Evolutionary conservation across 1,140 invertebrate genomes (phyloP), one percentile per base, ranked within the genome.

Genomic region (Danaus plexippus): DNA sequence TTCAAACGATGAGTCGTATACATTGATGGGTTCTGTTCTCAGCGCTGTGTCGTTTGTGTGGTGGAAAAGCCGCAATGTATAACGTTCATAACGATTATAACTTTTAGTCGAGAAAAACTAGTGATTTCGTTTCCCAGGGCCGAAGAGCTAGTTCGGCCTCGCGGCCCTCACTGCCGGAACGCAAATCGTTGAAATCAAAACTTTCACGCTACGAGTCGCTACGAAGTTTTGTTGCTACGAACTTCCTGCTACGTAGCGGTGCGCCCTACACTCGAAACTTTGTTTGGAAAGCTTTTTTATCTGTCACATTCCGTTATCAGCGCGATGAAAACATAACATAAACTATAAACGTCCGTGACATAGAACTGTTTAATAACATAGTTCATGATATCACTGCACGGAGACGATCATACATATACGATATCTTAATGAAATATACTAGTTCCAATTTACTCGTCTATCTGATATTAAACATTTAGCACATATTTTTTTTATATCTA

Each of bases 171-270:
- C 71, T 71, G 73, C 79, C 76, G 74, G 79, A 80, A 78, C 78
- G 74, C 80, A 83, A 85, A 85, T 87, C 81, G 83, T 87, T 85
- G 83, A 85, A 87, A 85, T 87, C 81, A 87, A 85, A 83, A 85
- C 83, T 86, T 86, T 86, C 83, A 85, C 83, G 81, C 83, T 85
- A 85, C 81, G 77, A 72, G 78, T 72, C 81, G 81, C 83, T 86
- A 86, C 83, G 80, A 86, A 85, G 80, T 86, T 86, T 84, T 81
- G 80, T 77, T 71, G 81, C 81, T 87, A 85, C 84, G 75, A 84
- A 85, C 84, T 87, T 87, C 81, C 84, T 85, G 81, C 84, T 87
- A 87, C 83, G 78, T 73, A 64, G 48, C 65, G 61, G 75, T 80
- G 78, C 75, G 73, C 73, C 73, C 69, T 76, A 77, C 73, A 79